Evolutionary conservation across 2,797 vertebrate species (phyloP), one percentile per base, ranked within the genome.

Genomic region (Enteromius radiatus): DNA sequence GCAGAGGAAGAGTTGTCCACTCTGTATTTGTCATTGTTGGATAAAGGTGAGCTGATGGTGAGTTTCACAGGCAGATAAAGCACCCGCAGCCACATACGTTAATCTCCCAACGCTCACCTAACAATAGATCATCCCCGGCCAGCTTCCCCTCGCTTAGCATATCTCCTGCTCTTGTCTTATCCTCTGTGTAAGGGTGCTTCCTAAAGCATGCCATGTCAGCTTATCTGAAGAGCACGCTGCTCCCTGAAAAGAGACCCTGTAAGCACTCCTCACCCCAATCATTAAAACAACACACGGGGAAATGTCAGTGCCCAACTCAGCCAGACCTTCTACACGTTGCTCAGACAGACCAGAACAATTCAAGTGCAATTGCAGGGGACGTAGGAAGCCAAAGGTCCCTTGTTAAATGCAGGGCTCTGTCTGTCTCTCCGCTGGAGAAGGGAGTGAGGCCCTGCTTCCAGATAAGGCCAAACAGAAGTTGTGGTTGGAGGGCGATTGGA

Each of bases 241-340:
- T 67, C 33, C 63, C 82, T 85, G 74, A 79, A 81, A 86, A 87
- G 85, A 65, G 84, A 74, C 80, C 79, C 83, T 85, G 88, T 89
- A 78, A 86, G 82, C 84, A 33, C 84, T 76, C 63, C 69, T 88
- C 87, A 79, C 74, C 84, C 86, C 59, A 89, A 88, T 88, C 83
- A 88, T 87, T 91, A 88, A 90, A 91, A 91, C 82, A 88, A 86
- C 86, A 89, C 85, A 61, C 82, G 85, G 80, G 85, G 74, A 90
- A 92, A 90, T 87, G 87, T 89, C 89, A 88, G 85, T 84, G 78
- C 68, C 80, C 84, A 47, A 41, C 71, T 65, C 59, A 33, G 26
- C 15, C 71, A 64, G 54, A 28, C 43, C 61, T 74, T 52, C 45
- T 52, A 76, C 71, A 26, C 45, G 6, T 75, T 59, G 70, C 28